Evolutionary conservation across 1,140 invertebrate species (phyloP).

Genomic region (Caerostris darwini): DNA sequence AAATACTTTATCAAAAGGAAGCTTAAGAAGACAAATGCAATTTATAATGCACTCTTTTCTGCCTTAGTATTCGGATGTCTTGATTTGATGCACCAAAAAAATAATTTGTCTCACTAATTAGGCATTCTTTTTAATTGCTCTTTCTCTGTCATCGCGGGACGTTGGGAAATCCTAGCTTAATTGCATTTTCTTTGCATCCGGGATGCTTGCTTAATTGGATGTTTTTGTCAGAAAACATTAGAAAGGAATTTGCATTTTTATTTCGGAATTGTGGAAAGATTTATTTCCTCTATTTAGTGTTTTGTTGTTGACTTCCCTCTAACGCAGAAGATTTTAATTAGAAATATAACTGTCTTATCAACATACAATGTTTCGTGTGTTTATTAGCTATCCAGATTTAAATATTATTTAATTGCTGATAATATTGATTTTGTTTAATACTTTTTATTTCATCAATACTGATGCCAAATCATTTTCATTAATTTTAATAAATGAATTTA

Average conservation of each 20-base stretch:
- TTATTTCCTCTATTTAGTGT: not conserved
- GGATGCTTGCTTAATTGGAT: constrained; percentile 64
- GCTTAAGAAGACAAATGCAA: constrained; percentile 48
- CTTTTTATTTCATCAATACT: no score
- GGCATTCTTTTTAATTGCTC: constrained; percentile 75
- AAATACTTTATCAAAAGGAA: constrained; percentile 56
- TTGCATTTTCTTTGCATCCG: constrained; percentile 69
- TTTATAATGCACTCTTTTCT: constrained; percentile 56
- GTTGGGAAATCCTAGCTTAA: constrained; percentile 65
- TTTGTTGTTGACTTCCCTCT: not conserved
- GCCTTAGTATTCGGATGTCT: constrained; percentile 2
- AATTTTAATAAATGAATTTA: no score
- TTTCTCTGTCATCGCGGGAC: constrained; percentile 48
- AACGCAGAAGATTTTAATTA: not conserved
- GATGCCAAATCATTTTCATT: no score
- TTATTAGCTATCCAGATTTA: no score
- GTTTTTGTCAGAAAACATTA: constrained; percentile 74
- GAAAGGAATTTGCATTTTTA: constrained; percentile 53
- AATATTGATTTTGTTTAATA: no score
- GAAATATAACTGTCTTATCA: not conserved
- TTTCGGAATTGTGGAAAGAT: not conserved
- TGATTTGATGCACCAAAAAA: constrained; percentile 58
- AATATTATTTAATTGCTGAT: no score
- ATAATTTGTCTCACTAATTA: constrained; percentile 66
- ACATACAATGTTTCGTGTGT: no score